Base-by-base conservation (phyloP, 2,797 vertebrate species). In the Aphelocoma californica region DNA sequence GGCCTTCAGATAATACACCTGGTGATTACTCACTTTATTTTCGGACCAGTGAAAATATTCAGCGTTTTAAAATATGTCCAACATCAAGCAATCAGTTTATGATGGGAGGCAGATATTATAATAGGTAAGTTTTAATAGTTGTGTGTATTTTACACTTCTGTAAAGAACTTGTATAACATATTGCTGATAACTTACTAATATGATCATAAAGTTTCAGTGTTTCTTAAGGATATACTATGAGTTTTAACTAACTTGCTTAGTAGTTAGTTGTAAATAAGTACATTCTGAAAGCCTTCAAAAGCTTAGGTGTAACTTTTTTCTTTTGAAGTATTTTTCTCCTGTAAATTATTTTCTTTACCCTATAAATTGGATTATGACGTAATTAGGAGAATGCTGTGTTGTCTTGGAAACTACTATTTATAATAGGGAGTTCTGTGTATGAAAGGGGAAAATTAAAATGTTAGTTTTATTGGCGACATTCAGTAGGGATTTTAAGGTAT, bases 21-120 rank as follows among this genome's bases (percentile, higher is more conserved):
- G 99, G 99, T 34, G 99, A 99, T 97, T 99, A 99, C 95, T 99
- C 99, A 57, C 99, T 99, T 78, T 99, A 99, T 97, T 99, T 99
- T 97, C 99, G 99, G 94, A 99, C 99, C 96, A 98, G 97, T 98
- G 99, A 99, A 98, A 99, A 99, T 97, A 99, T 99, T 98, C 99
- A 99, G 97, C 98, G 99, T 97, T 99, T 99, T 98, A 99, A 99
- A 98, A 99, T 99, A 98, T 99, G 99, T 92, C 99, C 99, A 92
- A 99, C 99, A 51, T 98, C 99, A 82, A 99, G 98, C 97, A 99
- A 99, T 98, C 99, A 99, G 95, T 99, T 99, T 97, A 99, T 99
- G 99, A 99, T 99, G 99, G 99, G 99, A 92, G 99, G 99, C 94
- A 98, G 99, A 96, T 99, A 99, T 97, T 99, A 99, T 95, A 99